Evolutionary conservation across 2,113 vertebrate genomes (phyloP).

Genomic region (Arvicanthis niloticus): DNA sequence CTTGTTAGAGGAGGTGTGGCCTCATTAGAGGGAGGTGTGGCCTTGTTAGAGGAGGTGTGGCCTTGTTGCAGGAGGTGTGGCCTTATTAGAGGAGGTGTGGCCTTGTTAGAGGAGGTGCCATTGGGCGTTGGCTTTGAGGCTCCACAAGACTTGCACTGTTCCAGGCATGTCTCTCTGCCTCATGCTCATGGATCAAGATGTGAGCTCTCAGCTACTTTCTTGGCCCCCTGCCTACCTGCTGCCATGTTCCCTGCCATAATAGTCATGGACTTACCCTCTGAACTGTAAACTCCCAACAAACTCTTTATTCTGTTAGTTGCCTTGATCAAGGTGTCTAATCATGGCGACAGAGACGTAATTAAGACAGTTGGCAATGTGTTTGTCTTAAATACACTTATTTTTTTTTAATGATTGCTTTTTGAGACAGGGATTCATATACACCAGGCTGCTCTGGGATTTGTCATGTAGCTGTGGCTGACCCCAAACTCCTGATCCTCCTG

Average conservation of each 20-base stretch:
- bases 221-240: neutral
- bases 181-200: neutral
- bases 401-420: neutral
- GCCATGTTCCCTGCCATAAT: neutral
- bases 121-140: neutral
- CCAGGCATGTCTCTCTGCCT: neutral
- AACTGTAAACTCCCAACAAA: neutral
- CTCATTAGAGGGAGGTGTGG: no score
- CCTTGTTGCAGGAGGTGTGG: neutral
- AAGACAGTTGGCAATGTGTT: neutral
- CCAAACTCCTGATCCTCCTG: neutral
- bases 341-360: neutral
- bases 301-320: neutral
- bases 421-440: neutral
- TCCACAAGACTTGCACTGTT: neutral
- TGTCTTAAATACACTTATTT: neutral
- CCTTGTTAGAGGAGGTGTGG: neutral
- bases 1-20: neutral
- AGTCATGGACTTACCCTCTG: neutral
- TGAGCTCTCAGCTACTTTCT: neutral
- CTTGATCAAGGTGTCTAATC: neutral
- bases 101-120: neutral
- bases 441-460: neutral
- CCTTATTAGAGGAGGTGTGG: neutral
- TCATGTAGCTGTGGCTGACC: no score